A percentile compares a stretch with the other conserved stretches of the same genome.
phyloP scores from a whole-genome alignment of 2,797 vertebrate species.

The Spinibarbus caldwelli region DNA sequence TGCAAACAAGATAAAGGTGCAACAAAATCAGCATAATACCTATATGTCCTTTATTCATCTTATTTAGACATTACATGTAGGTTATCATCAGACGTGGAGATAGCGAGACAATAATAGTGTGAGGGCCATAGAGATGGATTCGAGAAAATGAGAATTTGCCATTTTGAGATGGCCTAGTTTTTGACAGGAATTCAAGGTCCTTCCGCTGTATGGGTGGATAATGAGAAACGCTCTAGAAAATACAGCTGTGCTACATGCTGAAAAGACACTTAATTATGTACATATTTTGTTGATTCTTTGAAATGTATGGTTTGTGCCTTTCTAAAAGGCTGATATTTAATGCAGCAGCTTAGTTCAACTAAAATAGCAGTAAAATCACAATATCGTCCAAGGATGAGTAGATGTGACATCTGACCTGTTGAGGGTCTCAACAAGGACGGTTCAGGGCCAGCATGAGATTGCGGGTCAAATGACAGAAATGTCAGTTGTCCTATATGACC shows the following conservation, averaged over 20 bases:
- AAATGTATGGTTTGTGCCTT: neutral
- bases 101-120: conserved; percentile 34
- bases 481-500: no score
- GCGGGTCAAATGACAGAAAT: neutral
- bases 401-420: neutral
- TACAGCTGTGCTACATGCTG: neutral
- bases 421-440: neutral
- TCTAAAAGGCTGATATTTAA: neutral
- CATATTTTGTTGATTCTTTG: neutral
- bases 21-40: neutral
- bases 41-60: neutral
- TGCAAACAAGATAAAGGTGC: conserved; percentile 62
- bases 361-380: no score
- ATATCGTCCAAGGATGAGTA: neutral
- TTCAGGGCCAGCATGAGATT: neutral
- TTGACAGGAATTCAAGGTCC: conserved; percentile 48
- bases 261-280: conserved; percentile 15
- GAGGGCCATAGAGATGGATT: conserved; percentile 38
- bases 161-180: conserved; percentile 57
- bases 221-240: conserved; percentile 24
- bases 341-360: neutral
- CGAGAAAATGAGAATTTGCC: conserved; percentile 49
- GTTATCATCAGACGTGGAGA: conserved; percentile 37
- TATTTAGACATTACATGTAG: conserved; percentile 36
- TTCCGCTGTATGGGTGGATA: conserved; percentile 12